phyloP scores from a whole-genome alignment of 1,140 invertebrate species.

The Calliphora vicina region DNA sequence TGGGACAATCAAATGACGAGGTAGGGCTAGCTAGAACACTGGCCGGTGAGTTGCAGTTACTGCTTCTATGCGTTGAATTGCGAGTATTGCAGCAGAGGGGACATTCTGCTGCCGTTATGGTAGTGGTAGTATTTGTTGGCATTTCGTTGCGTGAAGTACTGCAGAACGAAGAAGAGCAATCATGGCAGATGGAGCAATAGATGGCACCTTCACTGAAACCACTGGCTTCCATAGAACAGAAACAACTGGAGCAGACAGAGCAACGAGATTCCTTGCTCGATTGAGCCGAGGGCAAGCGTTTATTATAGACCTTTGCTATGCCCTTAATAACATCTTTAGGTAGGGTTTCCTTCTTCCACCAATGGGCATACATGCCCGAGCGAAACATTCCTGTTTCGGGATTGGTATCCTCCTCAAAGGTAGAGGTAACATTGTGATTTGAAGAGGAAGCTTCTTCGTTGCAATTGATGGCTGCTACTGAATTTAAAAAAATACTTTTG shows the following conservation, averaged over 20 bases:
- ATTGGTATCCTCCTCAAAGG: slow-evolving; percentile 28
- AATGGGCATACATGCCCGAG: slow-evolving; percentile 87
- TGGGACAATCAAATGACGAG: slow-evolving; percentile 49
- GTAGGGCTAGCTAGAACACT: slow-evolving; percentile 3
- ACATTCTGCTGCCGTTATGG: slow-evolving; percentile 49
- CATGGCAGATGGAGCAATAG: slow-evolving; percentile 56
- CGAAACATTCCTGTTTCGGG: slow-evolving; percentile 69
- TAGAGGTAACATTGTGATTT: slow-evolving; percentile 8
- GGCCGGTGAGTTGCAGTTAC: neutral
- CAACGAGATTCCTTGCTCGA: slow-evolving; percentile 47
- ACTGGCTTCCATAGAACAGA: slow-evolving; percentile 49
- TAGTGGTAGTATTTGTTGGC: slow-evolving; percentile 53
- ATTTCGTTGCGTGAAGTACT: slow-evolving; percentile 11
- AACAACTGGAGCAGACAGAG: slow-evolving; percentile 47
- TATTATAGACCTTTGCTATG: slow-evolving; percentile 64
- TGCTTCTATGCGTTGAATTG: neutral
- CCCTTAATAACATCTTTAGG: slow-evolving; percentile 70
- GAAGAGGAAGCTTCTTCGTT: neutral
- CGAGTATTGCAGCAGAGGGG: slow-evolving; percentile 48
- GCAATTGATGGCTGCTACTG: slow-evolving; percentile 8
- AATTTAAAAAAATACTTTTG: slow-evolving; percentile 52
- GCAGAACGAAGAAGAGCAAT: slow-evolving; percentile 43
- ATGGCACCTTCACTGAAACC: slow-evolving; percentile 55
- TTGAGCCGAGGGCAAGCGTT: slow-evolving; percentile 41
- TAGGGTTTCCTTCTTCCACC: slow-evolving; percentile 89